A percentile compares a stretch with the other conserved stretches of the same genome.
Evolutionary conservation across 1,140 invertebrate genomes (phyloP).

Genomic region (Triops cancriformis): DNA sequence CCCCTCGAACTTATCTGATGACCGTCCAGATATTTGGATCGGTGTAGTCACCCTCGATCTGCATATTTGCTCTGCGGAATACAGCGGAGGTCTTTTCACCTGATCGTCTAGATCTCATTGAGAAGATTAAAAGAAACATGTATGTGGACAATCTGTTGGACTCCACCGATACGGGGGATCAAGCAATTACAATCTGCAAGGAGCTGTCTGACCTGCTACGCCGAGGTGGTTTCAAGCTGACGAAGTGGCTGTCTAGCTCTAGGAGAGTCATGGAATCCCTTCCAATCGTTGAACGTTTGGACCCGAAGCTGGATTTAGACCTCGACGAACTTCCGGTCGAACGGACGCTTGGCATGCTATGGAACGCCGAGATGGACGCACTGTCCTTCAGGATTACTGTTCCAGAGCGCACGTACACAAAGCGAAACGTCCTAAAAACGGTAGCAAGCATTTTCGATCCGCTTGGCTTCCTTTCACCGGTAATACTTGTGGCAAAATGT

Average conservation of each 20-base stretch:
- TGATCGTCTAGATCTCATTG: slow-evolving; percentile 17
- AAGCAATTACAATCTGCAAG: slow-evolving; percentile 18
- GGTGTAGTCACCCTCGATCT: slow-evolving; percentile 27
- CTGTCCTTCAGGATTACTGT: not conserved
- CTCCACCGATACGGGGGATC: slow-evolving; percentile 17
- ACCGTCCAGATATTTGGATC: slow-evolving; percentile 29
- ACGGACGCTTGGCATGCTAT: slow-evolving; percentile 17
- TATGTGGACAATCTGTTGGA: slow-evolving; percentile 31
- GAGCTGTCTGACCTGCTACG: not conserved
- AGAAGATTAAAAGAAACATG: not conserved
- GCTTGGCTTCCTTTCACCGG: no score
- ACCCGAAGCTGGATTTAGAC: not conserved
- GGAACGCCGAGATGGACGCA: slow-evolving; percentile 13
- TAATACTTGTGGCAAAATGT: no score
- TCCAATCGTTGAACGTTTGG: not conserved
- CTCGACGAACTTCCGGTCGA: slow-evolving; percentile 35
- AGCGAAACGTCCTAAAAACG: no score
- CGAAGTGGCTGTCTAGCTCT: slow-evolving; percentile 12
- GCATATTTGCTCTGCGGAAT: not conserved
- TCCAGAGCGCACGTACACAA: no score
- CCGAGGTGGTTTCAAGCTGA: not conserved
- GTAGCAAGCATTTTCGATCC: no score
- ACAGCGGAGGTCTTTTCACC: not conserved
- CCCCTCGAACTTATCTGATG: slow-evolving; percentile 25
- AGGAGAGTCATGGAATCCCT: not conserved